Percentiles rank a stretch among this genome's conserved stretches.
Evolutionary conservation across 1,140 invertebrate genomes (phyloP).

Genomic region (Notospermus geniculatus): DNA sequence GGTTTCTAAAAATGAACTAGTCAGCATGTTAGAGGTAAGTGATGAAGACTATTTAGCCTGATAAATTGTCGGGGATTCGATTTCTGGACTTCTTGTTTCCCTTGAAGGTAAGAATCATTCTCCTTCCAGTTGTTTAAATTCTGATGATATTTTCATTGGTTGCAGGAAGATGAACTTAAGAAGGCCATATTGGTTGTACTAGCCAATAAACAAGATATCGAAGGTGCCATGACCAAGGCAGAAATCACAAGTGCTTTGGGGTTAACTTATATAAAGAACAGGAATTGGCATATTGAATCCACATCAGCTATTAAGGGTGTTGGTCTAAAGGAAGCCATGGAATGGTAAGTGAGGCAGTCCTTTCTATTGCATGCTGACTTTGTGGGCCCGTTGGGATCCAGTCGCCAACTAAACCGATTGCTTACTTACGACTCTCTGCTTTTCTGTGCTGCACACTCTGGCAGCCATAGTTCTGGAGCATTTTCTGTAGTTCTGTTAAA

Average conservation of each 20-base stretch:
- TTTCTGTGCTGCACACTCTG: no score
- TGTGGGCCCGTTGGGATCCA: no score
- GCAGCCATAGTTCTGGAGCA: no score
- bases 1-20: conserved; percentile 96
- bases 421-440: no score
- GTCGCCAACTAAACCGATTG: no score
- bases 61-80: no score
- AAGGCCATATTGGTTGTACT: conserved; percentile 93
- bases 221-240: conserved; percentile 90
- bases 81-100: no score
- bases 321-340: conserved; percentile 98
- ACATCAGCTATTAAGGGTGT: conserved; percentile 98
- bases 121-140: neutral
- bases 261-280: conserved; percentile 88
- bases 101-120: no score
- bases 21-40: conserved; percentile 90
- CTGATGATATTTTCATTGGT: conserved; percentile 20
- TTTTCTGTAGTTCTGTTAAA: no score
- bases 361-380: no score
- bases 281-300: conserved; percentile 99
- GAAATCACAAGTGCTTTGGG: conserved; percentile 97
- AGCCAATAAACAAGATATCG: conserved; percentile 99
- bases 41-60: neutral
- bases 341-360: conserved; percentile 68
- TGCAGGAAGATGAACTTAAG: conserved; percentile 93